Conservation (phyloP, 2,113 vertebrate species). For the Tragulus kanchil region DNA sequence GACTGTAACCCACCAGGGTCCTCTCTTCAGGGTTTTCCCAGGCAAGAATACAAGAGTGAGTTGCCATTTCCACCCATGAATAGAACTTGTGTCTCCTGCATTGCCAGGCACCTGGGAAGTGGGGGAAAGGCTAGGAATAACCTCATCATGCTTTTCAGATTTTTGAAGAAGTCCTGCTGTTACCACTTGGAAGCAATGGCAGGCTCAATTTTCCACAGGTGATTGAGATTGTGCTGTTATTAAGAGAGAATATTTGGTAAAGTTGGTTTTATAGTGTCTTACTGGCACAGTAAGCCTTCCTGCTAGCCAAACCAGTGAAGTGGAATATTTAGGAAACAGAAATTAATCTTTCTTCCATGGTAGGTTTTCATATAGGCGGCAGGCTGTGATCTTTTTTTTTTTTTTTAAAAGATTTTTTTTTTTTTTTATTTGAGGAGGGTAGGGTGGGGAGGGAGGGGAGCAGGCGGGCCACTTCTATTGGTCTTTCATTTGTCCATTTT, state of each 20-base stretch:
- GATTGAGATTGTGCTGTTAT: background rate
- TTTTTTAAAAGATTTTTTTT: no score
- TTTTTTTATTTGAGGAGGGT: no score
- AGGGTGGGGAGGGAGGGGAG: no score
- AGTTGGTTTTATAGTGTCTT: background rate
- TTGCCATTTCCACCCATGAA: background rate
- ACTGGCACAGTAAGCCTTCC: background rate
- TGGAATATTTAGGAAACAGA: constrained; percentile 19
- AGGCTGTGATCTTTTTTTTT: background rate
- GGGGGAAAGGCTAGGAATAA: background rate
- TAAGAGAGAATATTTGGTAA: constrained; percentile 12
- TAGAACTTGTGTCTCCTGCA: background rate
- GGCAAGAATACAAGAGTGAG: no score
- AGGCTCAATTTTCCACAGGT: background rate
- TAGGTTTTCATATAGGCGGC: background rate
- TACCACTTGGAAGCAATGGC: background rate
- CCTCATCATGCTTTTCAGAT: background rate
- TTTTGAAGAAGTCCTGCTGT: background rate
- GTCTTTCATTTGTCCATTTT: no score
- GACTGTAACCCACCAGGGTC: background rate
- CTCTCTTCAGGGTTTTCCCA: background rate
- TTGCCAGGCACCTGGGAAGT: background rate
- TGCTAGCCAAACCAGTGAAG: background rate
- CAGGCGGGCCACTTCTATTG: no score
- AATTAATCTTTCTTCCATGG: background rate